Evolutionary conservation across 2,113 vertebrate species (phyloP), one percentile per base, ranked within the genome.

Genomic region (Taxidea taxus): DNA sequence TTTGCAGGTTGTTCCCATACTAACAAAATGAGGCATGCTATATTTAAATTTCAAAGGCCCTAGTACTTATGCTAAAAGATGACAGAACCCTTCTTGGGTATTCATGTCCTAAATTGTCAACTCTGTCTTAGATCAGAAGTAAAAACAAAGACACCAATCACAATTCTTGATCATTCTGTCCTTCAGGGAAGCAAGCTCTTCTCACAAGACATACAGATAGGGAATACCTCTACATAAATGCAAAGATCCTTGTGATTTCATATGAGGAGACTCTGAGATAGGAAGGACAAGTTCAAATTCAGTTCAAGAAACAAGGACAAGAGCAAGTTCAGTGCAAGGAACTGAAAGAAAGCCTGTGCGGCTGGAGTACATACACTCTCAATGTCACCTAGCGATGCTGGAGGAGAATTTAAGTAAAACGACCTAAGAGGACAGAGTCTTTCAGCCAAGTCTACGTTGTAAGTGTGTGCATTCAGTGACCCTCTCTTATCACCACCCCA

Each of bases 211-310:
- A 47, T 29, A 87, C 4, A 2, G 14, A 31, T 25, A 96, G 23
- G 8, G 31, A 74, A 27, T 25, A 66, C 8, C 31, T 23, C 60
- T 3, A 90, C 58, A 47, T 18, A 85, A 51, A 85, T 21, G 34
- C 15, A 49, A 4, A n/a, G 42, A 4, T 83, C 29, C 60, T 83
- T 66, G 20, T 47, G n/a, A 74, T 68, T 90, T 74, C 70, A 77
- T 4, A 4, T 16, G 15, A 87, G 56, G 1, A 23, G 74, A 14
- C 34, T 84, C 78, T 92, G 14, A 1, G 18, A n/a, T 2, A 87
- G 34, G 31, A 96, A 95, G 58, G 23, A 13, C 39, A 85, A 58
- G 31, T 84, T 94, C 84, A 84, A 90, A 25, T 95, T 94, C 68
- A 89, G n/a, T 72, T 85, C 62, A 91, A 95, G 47, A 75, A 78